Percentiles rank a stretch among this genome's conserved stretches.
Conservation (phyloP, 2,888 invertebrate species). For the Coelopa pilipes region DNA sequence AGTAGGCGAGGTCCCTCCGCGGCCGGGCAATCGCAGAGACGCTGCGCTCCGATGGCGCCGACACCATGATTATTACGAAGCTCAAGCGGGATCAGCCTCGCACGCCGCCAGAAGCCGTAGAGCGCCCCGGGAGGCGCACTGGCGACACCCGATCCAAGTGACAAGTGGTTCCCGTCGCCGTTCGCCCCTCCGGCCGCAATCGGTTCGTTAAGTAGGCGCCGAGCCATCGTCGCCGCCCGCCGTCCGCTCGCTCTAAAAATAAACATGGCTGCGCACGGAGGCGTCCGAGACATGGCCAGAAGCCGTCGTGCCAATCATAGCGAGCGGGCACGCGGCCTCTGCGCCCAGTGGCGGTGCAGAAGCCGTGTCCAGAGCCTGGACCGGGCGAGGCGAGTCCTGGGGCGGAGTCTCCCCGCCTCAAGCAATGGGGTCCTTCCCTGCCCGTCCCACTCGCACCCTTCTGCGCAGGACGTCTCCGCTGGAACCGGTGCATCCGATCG, state of each 20-base stretch:
- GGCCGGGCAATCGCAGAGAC: too few species aligned
- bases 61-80: slow-evolving; percentile 28
- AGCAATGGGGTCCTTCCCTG: too few species aligned
- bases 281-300: slow-evolving; percentile 4
- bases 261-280: not conserved
- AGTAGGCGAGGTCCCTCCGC: not conserved
- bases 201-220: not conserved
- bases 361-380: too few species aligned
- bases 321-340: not conserved
- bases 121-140: slow-evolving; percentile 30
- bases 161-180: not conserved
- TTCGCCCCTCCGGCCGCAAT: slow-evolving; percentile 2
- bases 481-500: too few species aligned
- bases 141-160: slow-evolving; percentile 30
- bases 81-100: slow-evolving; percentile 1
- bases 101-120: slow-evolving; percentile 31
- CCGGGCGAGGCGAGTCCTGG: too few species aligned
- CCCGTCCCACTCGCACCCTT: too few species aligned
- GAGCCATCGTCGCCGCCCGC: too few species aligned
- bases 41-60: not conserved
- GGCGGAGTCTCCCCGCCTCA: too few species aligned
- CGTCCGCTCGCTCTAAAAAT: slow-evolving; percentile 13
- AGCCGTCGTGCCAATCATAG: slow-evolving; percentile 28
- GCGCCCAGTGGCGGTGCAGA: too few species aligned
- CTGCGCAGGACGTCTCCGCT: too few species aligned